These are phyloP conservation scores for Campylomormyrus numenius DNA, from an alignment of 2,113 vertebrate genomes.

Conservation along the genomic window DNA sequence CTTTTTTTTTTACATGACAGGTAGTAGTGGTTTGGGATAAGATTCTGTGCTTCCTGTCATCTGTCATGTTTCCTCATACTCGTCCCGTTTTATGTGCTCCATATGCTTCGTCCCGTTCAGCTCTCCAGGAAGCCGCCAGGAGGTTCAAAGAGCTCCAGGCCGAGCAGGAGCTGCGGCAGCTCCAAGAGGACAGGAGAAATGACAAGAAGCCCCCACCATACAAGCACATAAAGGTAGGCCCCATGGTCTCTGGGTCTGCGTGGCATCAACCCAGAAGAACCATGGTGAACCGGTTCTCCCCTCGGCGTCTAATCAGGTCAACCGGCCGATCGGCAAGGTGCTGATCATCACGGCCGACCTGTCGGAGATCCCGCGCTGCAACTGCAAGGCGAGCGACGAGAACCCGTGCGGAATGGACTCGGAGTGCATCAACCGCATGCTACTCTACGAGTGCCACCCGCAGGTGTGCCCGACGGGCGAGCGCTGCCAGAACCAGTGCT, in stretches of 20 bases:
- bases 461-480: constrained; percentile 83
- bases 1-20: neutral
- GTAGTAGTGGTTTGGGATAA: neutral
- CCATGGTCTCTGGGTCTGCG: neutral
- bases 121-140: constrained; percentile 86
- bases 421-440: constrained; percentile 96
- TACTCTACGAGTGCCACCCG: constrained; percentile 94
- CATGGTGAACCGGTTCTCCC: neutral
- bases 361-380: constrained; percentile 90
- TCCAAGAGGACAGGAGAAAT: constrained; percentile 90
- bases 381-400: constrained; percentile 89
- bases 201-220: constrained; percentile 95
- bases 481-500: constrained; percentile 89
- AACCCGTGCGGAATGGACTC: constrained; percentile 91
- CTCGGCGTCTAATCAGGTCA: constrained; percentile 63
- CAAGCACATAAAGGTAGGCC: constrained; percentile 82
- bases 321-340: constrained; percentile 88
- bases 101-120: constrained; percentile 47
- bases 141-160: constrained; percentile 90
- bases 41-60: neutral
- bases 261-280: neutral
- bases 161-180: constrained; percentile 87
- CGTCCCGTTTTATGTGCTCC: neutral
- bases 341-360: constrained; percentile 94
- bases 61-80: neutral